These are phyloP conservation scores for Hippasteria phrygiana DNA, from an alignment of 53 echinoderm and acorn worm genomes.

Conservation along the genomic window DNA sequence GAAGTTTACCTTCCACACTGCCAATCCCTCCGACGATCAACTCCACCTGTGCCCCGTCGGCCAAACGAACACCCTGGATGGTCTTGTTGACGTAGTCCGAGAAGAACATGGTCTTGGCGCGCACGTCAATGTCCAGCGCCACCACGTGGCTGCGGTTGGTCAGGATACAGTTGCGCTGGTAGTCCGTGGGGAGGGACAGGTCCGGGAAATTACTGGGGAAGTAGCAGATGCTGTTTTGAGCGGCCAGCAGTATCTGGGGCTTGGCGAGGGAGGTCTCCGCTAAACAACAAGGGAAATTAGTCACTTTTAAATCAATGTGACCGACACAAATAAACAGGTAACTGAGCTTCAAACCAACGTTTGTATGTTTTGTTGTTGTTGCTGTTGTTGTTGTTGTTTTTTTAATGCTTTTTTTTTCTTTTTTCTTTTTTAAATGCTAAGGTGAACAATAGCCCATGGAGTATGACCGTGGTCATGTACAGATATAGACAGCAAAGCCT, in stretches of 20 bases:
- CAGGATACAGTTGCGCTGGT: slow-evolving; percentile 71
- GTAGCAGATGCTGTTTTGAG: slow-evolving; percentile 72
- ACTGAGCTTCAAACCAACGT: too few species aligned
- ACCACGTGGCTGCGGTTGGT: slow-evolving; percentile 75
- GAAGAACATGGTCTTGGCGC: slow-evolving; percentile 76
- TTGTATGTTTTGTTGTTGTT: too few species aligned
- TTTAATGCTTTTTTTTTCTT: too few species aligned
- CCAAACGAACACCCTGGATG: slow-evolving; percentile 78
- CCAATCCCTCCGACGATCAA: slow-evolving; percentile 83
- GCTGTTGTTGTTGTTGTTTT: too few species aligned
- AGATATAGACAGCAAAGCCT: too few species aligned
- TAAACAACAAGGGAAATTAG: neutral
- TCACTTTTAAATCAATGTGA: too few species aligned
- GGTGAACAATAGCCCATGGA: too few species aligned
- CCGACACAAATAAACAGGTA: too few species aligned
- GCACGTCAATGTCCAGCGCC: slow-evolving; percentile 80
- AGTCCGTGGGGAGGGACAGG: slow-evolving; percentile 42
- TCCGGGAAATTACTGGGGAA: slow-evolving; percentile 86
- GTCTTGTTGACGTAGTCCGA: slow-evolving; percentile 81
- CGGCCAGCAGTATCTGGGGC: slow-evolving; percentile 81
- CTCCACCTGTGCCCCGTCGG: slow-evolving; percentile 65
- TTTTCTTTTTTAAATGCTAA: too few species aligned
- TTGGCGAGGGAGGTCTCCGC: slow-evolving; percentile 61
- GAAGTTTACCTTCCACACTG: slow-evolving; percentile 85
- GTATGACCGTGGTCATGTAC: too few species aligned